These are phyloP conservation scores for Serripes groenlandicus DNA, from an alignment of 2,888 invertebrate genomes.

Conservation along the genomic window DNA sequence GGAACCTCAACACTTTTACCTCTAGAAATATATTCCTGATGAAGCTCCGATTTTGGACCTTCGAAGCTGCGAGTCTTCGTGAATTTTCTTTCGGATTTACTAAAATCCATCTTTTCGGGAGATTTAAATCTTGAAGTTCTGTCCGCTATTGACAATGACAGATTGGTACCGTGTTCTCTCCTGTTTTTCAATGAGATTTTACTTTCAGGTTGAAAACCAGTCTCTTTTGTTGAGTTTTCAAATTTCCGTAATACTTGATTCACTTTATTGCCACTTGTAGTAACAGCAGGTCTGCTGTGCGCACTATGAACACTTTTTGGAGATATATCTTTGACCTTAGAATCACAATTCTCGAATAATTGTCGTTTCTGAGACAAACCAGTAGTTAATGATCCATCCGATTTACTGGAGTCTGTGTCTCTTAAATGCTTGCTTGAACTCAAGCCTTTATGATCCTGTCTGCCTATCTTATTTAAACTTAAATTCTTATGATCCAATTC, in stretches of 20 bases:
- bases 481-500: too few species aligned
- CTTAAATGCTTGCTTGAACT: not conserved
- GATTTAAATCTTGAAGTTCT: not conserved
- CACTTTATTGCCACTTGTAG: constrained; percentile 25
- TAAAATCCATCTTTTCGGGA: constrained; percentile 4
- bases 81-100: constrained; percentile 8
- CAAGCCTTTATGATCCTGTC: not conserved
- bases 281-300: not conserved
- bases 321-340: constrained; percentile 1
- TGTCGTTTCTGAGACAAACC: constrained; percentile 42
- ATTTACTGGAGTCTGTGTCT: not conserved
- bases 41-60: constrained; percentile 2
- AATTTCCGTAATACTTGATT: constrained; percentile 41
- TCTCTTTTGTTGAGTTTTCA: constrained; percentile 27
- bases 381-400: not conserved
- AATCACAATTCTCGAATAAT: constrained; percentile 30
- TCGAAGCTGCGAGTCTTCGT: constrained; percentile 5
- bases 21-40: not conserved
- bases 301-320: constrained; percentile 2
- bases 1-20: constrained; percentile 12
- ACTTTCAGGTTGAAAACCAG: not conserved
- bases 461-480: too few species aligned
- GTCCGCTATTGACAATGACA: constrained; percentile 1
- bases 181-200: constrained; percentile 2
- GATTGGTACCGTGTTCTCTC: constrained; percentile 5